These are phyloP conservation scores for Lates calcarifer DNA, from an alignment of 2,113 vertebrate genomes.

Conservation along the genomic window DNA sequence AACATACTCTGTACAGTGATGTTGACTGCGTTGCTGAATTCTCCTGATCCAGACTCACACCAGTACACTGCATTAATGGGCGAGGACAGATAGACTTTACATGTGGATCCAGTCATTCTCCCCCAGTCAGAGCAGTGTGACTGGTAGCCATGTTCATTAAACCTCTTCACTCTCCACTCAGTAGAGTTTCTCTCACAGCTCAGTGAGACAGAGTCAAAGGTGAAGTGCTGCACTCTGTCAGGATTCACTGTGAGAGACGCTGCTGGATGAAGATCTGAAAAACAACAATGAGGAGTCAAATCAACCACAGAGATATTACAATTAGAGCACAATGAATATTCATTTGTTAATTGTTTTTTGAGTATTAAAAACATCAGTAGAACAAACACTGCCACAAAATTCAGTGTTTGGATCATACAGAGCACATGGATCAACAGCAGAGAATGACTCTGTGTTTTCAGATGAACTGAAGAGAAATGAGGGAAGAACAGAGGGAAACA, in stretches of 20 bases:
- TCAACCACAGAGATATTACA: neutral
- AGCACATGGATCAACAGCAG: no score
- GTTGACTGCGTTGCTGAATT: conserved; percentile 61
- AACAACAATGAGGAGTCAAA: neutral
- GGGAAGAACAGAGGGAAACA: no score
- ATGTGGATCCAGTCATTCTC: conserved; percentile 7
- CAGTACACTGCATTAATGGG: neutral
- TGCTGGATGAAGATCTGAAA: conserved; percentile 22
- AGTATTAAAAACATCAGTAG: no score
- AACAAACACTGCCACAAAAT: no score
- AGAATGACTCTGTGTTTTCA: no score
- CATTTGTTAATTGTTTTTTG: no score
- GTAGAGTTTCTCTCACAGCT: conserved; percentile 50
- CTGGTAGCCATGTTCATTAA: accelerated
- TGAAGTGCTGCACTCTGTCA: conserved; percentile 52
- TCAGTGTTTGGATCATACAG: no score
- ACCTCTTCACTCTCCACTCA: conserved; percentile 34
- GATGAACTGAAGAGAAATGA: neutral
- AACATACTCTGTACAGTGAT: conserved; percentile 14
- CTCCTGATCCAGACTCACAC: conserved; percentile 59
- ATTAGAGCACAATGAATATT: neutral
- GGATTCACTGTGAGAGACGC: conserved; percentile 41
- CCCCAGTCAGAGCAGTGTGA: accelerated
- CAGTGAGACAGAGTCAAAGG: neutral
- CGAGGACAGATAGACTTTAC: accelerated